phyloP scores from a whole-genome alignment of 92 coral and sea anemone species.

The Zoanthus sansibaricus region DNA sequence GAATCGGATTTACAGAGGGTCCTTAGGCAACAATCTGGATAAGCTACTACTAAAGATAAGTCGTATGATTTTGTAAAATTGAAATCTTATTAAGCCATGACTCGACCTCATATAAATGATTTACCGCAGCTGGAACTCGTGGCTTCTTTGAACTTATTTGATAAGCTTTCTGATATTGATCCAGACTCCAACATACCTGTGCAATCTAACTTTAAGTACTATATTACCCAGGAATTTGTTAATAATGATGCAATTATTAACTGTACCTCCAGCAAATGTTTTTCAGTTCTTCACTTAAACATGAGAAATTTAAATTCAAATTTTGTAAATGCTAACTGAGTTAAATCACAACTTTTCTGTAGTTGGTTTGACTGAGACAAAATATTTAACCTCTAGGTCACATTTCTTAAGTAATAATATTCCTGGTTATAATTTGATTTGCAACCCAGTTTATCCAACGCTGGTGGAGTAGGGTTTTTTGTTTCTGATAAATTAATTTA shows the following conservation, averaged over 20 bases:
- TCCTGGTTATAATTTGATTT: too few species aligned
- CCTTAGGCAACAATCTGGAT: constrained; percentile 40
- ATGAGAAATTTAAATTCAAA: constrained; percentile 28
- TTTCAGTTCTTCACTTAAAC: constrained; percentile 42
- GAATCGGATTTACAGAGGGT: constrained; percentile 31
- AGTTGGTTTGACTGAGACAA: too few species aligned
- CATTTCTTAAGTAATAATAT: too few species aligned
- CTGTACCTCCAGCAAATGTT: constrained; percentile 28
- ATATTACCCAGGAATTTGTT: constrained; percentile 44
- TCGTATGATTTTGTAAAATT: constrained; percentile 14
- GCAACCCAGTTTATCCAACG: too few species aligned
- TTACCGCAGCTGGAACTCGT: constrained; percentile 42
- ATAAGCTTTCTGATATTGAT: constrained; percentile 55
- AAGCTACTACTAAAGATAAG: constrained; percentile 19
- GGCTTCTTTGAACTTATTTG: constrained; percentile 26
- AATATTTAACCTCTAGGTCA: too few species aligned
- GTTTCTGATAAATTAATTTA: too few species aligned
- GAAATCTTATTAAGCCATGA: constrained; percentile 26
- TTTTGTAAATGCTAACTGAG: constrained; percentile 13
- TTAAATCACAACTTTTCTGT: not conserved
- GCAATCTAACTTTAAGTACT: constrained; percentile 39
- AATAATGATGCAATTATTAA: constrained; percentile 24
- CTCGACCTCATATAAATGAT: constrained; percentile 38
- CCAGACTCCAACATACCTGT: constrained; percentile 38
- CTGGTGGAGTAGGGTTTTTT: too few species aligned